Conservation (phyloP, 2,888 invertebrate species). For the Gari tellinella region DNA sequence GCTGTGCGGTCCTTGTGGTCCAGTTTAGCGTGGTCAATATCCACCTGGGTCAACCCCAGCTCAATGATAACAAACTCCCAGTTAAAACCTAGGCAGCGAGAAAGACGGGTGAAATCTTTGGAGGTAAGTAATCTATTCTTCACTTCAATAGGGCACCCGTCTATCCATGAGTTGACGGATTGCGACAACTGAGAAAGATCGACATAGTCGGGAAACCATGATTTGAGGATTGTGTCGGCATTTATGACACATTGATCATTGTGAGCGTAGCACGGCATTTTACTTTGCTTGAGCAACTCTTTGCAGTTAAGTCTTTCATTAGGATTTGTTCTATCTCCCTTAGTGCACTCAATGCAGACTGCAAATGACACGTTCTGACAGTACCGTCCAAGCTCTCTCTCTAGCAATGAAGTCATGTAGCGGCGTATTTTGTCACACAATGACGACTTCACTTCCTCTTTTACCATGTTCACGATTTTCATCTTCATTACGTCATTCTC, state of each 20-base stretch:
- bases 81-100: slow-evolving; percentile 54
- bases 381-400: slow-evolving; percentile 54
- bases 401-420: slow-evolving; percentile 39
- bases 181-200: slow-evolving; percentile 25
- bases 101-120: slow-evolving; percentile 52
- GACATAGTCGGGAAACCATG: slow-evolving; percentile 56
- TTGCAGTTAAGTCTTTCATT: slow-evolving; percentile 45
- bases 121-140: slow-evolving; percentile 38
- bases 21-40: slow-evolving; percentile 57
- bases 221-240: slow-evolving; percentile 35
- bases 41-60: slow-evolving; percentile 45
- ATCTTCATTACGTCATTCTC: slow-evolving; percentile 42
- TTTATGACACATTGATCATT: slow-evolving; percentile 32
- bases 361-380: slow-evolving; percentile 53
- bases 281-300: slow-evolving; percentile 48
- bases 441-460: slow-evolving; percentile 34
- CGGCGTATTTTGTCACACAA: slow-evolving; percentile 53
- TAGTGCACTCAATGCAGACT: slow-evolving; percentile 46
- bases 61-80: slow-evolving; percentile 59
- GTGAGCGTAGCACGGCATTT: slow-evolving; percentile 55
- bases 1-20: slow-evolving; percentile 55
- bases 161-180: slow-evolving; percentile 42
- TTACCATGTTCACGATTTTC: slow-evolving; percentile 44
- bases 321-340: slow-evolving; percentile 21
- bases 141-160: slow-evolving; percentile 24